Conservation (phyloP, 2,888 invertebrate species). For the Xestia rhomboidea region DNA sequence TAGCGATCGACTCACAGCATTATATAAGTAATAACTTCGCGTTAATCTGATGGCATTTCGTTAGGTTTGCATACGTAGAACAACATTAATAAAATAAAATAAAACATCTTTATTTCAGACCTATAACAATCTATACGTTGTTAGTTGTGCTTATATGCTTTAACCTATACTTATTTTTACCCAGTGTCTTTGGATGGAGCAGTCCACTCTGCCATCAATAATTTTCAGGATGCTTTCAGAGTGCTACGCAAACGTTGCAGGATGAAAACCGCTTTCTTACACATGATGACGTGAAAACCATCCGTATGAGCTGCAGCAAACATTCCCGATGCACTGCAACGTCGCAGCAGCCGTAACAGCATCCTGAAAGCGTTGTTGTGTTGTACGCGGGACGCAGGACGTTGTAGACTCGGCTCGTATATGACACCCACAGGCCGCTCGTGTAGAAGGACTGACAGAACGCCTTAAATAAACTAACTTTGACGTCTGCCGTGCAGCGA, state of each 20-base stretch:
- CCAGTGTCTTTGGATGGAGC: too few species aligned
- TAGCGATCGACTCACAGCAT: conserved; percentile 68
- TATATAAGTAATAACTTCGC: conserved; percentile 38
- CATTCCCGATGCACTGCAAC: too few species aligned
- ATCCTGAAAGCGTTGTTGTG: not conserved
- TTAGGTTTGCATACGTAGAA: conserved; percentile 71
- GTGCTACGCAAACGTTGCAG: too few species aligned
- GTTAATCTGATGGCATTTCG: conserved; percentile 33
- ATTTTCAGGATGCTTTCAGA: too few species aligned
- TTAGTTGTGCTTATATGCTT: too few species aligned
- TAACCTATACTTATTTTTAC: too few species aligned
- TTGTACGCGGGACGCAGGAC: not conserved
- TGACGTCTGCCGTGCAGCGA: not conserved
- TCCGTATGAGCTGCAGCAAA: too few species aligned
- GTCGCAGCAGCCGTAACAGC: not conserved
- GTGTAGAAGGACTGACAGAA: not conserved
- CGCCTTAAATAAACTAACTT: not conserved
- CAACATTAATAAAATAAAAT: conserved; percentile 35
- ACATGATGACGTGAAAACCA: too few species aligned
- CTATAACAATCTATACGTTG: too few species aligned
- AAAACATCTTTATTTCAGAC: too few species aligned
- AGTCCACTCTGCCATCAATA: too few species aligned
- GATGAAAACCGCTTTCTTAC: too few species aligned
- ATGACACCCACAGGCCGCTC: not conserved
- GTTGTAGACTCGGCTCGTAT: not conserved